A percentile compares a stretch with the other conserved stretches of the same genome.
These are phyloP conservation scores for Tethya wilhelma DNA, from an alignment of 37 sponge, comb jelly and placozoan genomes.

Conservation along the genomic window DNA sequence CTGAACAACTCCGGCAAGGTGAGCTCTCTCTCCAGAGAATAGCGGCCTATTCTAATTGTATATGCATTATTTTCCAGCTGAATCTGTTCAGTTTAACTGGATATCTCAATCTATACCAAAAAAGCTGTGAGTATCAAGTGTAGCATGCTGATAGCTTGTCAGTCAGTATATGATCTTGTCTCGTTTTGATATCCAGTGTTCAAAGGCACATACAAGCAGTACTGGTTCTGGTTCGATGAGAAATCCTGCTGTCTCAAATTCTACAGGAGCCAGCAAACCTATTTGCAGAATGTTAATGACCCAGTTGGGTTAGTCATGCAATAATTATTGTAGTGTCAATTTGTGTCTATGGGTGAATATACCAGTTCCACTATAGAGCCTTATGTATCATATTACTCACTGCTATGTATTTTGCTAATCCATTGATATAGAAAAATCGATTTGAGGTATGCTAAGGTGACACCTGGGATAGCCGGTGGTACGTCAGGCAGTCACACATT, in stretches of 20 bases:
- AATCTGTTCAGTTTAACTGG: slow-evolving; percentile 48
- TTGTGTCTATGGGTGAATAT: too few relatives aligned
- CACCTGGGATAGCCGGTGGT: slow-evolving; percentile 27
- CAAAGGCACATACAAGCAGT: background rate
- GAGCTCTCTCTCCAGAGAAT: background rate
- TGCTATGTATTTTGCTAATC: too few relatives aligned
- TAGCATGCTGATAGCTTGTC: background rate
- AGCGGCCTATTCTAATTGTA: background rate
- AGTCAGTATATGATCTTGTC: background rate
- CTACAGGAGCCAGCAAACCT: slow-evolving; percentile 47
- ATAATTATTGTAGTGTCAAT: too few relatives aligned
- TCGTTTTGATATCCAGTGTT: background rate
- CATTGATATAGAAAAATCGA: slow-evolving; percentile 58
- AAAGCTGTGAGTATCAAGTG: slow-evolving; percentile 17
- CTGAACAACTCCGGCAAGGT: background rate
- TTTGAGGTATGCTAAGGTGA: slow-evolving; percentile 58
- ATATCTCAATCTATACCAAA: slow-evolving; percentile 35
- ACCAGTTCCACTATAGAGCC: too few relatives aligned
- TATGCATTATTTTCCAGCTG: background rate
- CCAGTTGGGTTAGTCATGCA: too few relatives aligned
- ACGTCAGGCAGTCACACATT: slow-evolving; percentile 7
- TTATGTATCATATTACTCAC: too few relatives aligned
- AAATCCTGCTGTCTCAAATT: slow-evolving; percentile 58
- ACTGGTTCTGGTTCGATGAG: slow-evolving; percentile 83
- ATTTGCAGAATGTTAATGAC: slow-evolving; percentile 21